Percentiles rank a stretch among this genome's conserved stretches.
phyloP scores from a whole-genome alignment of 2,888 invertebrate species.

The Epistrophe eligans region DNA sequence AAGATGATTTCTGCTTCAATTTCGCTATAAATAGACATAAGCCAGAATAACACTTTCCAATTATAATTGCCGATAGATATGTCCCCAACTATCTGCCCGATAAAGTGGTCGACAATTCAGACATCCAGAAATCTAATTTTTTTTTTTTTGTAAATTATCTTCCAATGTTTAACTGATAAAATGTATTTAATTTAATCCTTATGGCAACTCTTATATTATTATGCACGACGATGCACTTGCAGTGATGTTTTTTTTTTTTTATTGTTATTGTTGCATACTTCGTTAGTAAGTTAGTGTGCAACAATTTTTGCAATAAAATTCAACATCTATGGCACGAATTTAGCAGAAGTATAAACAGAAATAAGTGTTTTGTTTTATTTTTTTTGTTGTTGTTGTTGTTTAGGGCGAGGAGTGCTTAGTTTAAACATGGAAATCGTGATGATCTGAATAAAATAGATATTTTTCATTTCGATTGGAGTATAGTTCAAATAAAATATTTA shows the following conservation, averaged over 20 bases:
- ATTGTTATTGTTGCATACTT: constrained; percentile 2
- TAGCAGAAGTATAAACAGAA: constrained; percentile 15
- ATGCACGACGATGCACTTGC: constrained; percentile 45
- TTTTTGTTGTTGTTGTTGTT: neutral
- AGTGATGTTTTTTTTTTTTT: constrained; percentile 28
- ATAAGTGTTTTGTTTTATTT: neutral
- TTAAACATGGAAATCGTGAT: constrained; percentile 38
- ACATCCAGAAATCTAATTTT: no score
- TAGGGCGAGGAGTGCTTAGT: constrained; percentile 58
- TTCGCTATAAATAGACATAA: no score
- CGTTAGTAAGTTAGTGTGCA: constrained; percentile 56
- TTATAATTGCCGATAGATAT: no score
- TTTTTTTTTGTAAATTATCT: no score
- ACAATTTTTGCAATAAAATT: constrained; percentile 67
- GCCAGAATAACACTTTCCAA: no score
- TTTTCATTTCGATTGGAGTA: neutral
- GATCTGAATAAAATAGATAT: neutral
- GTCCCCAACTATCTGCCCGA: no score
- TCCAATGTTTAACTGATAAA: no score
- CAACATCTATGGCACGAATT: constrained; percentile 54
- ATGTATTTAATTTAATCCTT: neutral
- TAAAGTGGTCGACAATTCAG: no score
- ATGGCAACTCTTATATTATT: constrained; percentile 45
- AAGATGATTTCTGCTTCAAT: no score
- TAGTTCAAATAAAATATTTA: neutral